Evolutionary conservation across 2,797 vertebrate genomes (phyloP).

Genomic region (Pachyuromys duprasi): DNA sequence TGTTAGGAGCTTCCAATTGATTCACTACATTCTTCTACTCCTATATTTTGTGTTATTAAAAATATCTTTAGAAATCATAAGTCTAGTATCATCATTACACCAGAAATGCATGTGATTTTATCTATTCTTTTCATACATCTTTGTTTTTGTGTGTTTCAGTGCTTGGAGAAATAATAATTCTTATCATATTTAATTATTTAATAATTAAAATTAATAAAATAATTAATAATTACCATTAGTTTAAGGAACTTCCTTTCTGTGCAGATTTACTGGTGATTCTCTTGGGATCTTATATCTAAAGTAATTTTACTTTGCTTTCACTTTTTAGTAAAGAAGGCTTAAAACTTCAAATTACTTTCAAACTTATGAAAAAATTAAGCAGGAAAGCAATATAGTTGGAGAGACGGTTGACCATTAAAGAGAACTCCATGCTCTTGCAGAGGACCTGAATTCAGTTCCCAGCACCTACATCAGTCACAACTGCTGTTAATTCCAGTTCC

Average conservation of each 20-base stretch:
- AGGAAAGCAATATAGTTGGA: background rate
- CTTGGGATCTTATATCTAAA: background rate
- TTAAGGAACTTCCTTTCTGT: background rate
- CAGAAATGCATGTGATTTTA: background rate
- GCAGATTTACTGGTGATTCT: background rate
- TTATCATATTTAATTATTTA: background rate
- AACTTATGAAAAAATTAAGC: background rate
- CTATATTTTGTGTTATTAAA: background rate
- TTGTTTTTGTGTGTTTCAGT: background rate
- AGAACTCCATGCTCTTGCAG: background rate
- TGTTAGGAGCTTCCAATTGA: background rate
- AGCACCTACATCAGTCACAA: background rate
- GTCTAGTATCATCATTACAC: background rate
- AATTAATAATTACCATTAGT: background rate
- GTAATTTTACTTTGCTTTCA: constrained; percentile 12
- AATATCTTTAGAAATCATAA: background rate
- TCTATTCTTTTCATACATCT: background rate
- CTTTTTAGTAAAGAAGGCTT: background rate
- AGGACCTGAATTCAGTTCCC: background rate
- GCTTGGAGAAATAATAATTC: background rate
- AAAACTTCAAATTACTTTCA: background rate
- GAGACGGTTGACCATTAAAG: background rate
- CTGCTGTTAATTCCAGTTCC: background rate
- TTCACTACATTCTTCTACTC: background rate
- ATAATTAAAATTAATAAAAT: background rate